These are phyloP conservation scores for Spea hammondii DNA, from an alignment of 2,797 vertebrate species.

Conservation along the genomic window DNA sequence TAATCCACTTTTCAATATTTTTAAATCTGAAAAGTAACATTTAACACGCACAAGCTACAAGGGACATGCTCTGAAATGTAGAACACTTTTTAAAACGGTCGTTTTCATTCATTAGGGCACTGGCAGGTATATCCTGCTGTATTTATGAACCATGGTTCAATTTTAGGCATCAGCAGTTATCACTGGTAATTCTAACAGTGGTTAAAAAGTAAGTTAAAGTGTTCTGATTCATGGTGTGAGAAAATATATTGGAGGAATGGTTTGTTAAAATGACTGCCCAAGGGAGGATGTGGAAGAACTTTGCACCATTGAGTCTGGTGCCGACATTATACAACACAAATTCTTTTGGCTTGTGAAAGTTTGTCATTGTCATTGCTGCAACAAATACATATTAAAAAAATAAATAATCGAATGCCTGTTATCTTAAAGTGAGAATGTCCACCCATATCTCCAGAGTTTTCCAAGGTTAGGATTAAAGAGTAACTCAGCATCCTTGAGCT, in stretches of 20 bases:
- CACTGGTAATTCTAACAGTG: conserved; percentile 64
- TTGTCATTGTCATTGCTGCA: conserved; percentile 34
- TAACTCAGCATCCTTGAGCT: too few relatives aligned
- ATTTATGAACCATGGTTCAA: conserved; percentile 69
- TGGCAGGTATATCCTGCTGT: conserved; percentile 63
- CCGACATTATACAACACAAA: conserved; percentile 48
- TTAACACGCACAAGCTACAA: conserved; percentile 62
- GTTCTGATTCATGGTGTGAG: conserved; percentile 56
- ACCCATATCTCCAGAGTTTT: too few relatives aligned
- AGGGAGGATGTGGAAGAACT: conserved; percentile 59
- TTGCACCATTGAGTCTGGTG: conserved; percentile 54
- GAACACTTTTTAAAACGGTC: conserved; percentile 59
- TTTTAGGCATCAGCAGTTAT: conserved; percentile 69
- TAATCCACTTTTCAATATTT: background rate
- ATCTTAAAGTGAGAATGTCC: too few relatives aligned
- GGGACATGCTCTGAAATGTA: conserved; percentile 48
- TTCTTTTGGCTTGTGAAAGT: conserved; percentile 44
- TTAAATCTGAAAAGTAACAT: conserved; percentile 54
- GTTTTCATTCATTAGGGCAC: conserved; percentile 69
- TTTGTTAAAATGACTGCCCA: conserved; percentile 54
- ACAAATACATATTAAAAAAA: too few relatives aligned
- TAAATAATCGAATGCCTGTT: too few relatives aligned
- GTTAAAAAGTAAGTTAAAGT: conserved; percentile 57
- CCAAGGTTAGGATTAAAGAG: too few relatives aligned
- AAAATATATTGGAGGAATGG: conserved; percentile 49